Evolutionary conservation across 2,113 vertebrate genomes (phyloP).

Genomic region (Neopipo cinnamomea): DNA sequence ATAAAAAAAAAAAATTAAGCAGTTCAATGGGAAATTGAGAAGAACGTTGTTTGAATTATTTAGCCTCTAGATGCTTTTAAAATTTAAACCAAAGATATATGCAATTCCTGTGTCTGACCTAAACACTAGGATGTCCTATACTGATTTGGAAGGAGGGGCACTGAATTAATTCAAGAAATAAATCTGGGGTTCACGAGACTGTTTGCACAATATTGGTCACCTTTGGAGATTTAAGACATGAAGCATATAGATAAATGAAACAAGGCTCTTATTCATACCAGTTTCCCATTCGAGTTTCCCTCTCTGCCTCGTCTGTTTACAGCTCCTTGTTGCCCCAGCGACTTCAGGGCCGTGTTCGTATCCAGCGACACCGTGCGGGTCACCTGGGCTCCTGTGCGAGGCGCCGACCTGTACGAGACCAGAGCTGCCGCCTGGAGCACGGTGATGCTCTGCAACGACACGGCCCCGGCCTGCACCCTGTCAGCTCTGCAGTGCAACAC

Average conservation of each 20-base stretch:
- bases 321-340: conserved; percentile 91
- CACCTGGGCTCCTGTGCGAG: conserved; percentile 82
- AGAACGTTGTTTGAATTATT: not conserved
- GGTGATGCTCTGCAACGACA: conserved; percentile 80
- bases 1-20: not conserved
- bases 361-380: conserved; percentile 84
- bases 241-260: not conserved
- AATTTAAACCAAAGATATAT: not conserved
- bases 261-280: not conserved
- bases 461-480: conserved; percentile 79
- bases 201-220: not conserved
- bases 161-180: not conserved
- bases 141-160: not conserved
- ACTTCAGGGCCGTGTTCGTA: conserved; percentile 70
- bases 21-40: not conserved
- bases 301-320: not conserved
- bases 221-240: not conserved
- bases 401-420: conserved; percentile 85
- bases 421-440: conserved; percentile 66
- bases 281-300: not conserved
- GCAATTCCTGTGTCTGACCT: not conserved
- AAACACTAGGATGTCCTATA: not conserved
- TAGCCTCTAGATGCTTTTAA: not conserved
- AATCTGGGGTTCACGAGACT: not conserved
- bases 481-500: conserved; percentile 84